Evolutionary conservation across 1,140 invertebrate genomes (phyloP), one percentile per base, ranked within the genome.

Genomic region (Lordiphosa stackelbergi): DNA sequence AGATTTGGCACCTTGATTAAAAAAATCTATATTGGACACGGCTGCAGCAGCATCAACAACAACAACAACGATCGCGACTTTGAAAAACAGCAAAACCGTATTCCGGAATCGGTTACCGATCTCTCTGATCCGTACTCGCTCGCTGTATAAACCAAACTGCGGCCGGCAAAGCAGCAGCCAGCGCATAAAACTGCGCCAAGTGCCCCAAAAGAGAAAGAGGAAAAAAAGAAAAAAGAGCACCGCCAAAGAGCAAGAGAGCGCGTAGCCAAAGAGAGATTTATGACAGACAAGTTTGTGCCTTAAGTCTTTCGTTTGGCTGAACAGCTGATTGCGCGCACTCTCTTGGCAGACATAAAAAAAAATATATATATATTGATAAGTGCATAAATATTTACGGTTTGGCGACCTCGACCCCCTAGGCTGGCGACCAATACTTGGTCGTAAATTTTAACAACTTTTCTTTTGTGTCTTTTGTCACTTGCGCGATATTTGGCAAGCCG

Each of bases 401-500:
- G 62, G 61, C 74, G 74, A 78, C 74, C 74, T 81, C 74, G 74
- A 78, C 75, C 75, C 71, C 75, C 75, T 66, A 77, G 59, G 74
- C 75, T 61, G 36, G 35, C 71, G 11, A 49, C 35, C 62, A 57
- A 66, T 69, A 51, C 63, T 54, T 5, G 22, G 22, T 24, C 22
- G 22, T 71, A 81, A 79, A 81, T 81, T 52, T 55, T 61, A 66
- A 51, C 56, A 63, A 66, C 55, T 79, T 81, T 71, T 79, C 71
- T 74, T 65, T 40, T 65, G 49, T 53, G 42, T 51, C 64, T 60
- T 54, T 78, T 68, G 73, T 69, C 66, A 79, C 66, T 56, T 24
- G 52, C 61, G 45, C 41, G 31, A 22, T 28, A 43, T 69, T 72
- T 71, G 68, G 68, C 68, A 71, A 71, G 65, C 51, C 12, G 56